phyloP scores from a whole-genome alignment of 2,888 invertebrate species.

The Andrena minutula region DNA sequence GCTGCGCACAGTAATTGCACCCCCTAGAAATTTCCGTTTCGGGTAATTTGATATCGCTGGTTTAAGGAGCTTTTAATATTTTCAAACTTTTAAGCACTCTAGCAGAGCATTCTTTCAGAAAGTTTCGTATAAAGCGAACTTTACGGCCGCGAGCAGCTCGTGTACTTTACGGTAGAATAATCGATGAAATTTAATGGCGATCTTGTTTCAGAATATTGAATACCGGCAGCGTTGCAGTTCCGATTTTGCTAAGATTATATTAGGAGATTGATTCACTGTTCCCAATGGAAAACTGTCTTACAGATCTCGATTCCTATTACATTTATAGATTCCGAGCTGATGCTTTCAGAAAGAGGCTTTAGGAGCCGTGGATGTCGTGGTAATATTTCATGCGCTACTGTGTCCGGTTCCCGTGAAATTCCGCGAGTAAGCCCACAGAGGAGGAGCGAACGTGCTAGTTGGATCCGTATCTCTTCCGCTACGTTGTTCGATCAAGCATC shows the following conservation, averaged over 20 bases:
- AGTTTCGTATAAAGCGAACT: background rate
- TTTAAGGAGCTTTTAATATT: background rate
- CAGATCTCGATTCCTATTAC: background rate
- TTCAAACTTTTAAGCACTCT: background rate
- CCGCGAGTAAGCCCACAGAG: background rate
- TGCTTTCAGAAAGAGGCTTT: background rate
- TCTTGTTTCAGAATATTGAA: background rate
- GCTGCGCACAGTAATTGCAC: background rate
- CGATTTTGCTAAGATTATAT: background rate
- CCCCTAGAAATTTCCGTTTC: constrained; percentile 2
- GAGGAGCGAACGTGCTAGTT: constrained; percentile 22
- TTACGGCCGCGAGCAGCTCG: background rate
- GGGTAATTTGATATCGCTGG: constrained; percentile 6
- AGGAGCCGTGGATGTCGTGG: background rate
- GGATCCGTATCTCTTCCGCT: constrained; percentile 54
- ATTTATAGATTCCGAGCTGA: background rate
- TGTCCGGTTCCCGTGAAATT: background rate
- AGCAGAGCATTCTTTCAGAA: background rate
- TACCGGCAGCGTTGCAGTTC: background rate
- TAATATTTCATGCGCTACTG: background rate
- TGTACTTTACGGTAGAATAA: no score
- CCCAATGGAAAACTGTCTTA: background rate
- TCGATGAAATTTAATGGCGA: no score
- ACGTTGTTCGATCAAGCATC: constrained; percentile 42
- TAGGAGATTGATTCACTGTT: no score